Conservation (phyloP, 2,888 invertebrate genomes). For the Heliconius sara region DNA sequence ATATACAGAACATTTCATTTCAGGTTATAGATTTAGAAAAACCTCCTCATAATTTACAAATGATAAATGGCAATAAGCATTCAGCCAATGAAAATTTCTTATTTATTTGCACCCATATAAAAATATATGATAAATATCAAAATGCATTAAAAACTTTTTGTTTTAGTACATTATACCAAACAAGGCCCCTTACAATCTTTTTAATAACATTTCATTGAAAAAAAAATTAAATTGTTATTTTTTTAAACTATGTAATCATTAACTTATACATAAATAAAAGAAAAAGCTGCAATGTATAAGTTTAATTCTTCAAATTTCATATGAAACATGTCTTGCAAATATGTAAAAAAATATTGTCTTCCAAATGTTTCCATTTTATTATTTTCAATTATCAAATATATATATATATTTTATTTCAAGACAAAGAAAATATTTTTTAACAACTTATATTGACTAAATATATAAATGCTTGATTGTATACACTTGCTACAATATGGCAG, state of each 20-base stretch:
- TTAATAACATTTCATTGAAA: conserved; percentile 11
- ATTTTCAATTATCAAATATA: conserved; percentile 14
- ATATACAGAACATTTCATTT: conserved; percentile 54
- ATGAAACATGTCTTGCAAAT: conserved; percentile 11
- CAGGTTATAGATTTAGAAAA: conserved; percentile 55
- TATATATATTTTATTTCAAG: background rate
- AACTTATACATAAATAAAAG: conserved; percentile 10
- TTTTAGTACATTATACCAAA: conserved; percentile 32
- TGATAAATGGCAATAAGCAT: conserved; percentile 28
- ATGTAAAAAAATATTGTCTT: conserved; percentile 39
- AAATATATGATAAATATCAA: conserved; percentile 27
- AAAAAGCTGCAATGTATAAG: conserved; percentile 13
- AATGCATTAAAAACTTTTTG: conserved; percentile 17
- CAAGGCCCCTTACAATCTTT: conserved; percentile 17
- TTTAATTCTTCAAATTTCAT: conserved; percentile 14
- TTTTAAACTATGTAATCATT: background rate
- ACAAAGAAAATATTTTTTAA: conserved; percentile 6
- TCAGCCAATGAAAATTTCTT: conserved; percentile 27
- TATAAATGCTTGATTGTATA: conserved; percentile 40
- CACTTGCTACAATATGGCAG: conserved; percentile 33
- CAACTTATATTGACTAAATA: conserved; percentile 4
- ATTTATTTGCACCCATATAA: conserved; percentile 30
- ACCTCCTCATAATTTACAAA: conserved; percentile 46
- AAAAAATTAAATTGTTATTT: background rate
- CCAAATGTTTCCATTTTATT: conserved; percentile 26